Conservation (phyloP, 2,797 vertebrate genomes). For the Ctenopoma kingsleyae region DNA sequence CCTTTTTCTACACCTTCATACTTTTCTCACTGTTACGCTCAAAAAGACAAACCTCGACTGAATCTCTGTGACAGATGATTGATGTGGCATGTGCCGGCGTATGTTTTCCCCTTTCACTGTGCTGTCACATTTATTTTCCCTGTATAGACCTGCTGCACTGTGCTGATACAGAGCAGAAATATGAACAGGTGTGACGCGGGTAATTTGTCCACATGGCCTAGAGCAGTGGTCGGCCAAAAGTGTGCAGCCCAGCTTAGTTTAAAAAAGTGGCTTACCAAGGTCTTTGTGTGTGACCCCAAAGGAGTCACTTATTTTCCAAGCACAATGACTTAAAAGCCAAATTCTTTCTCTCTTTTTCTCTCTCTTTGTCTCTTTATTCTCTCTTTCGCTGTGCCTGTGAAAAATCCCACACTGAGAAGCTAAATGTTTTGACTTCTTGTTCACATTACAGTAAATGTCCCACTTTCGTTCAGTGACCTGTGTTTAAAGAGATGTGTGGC, state of each 20-base stretch:
- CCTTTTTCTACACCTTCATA: neutral
- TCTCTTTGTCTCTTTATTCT: neutral
- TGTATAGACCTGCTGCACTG: slow-evolving; percentile 54
- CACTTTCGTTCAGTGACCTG: neutral
- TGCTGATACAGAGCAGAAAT: slow-evolving; percentile 71
- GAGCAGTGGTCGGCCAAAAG: slow-evolving; percentile 45
- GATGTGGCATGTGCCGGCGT: slow-evolving; percentile 47
- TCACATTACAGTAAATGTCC: neutral
- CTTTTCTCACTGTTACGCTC: neutral
- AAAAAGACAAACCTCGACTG: slow-evolving; percentile 25
- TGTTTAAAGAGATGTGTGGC: neutral
- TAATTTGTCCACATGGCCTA: slow-evolving; percentile 68
- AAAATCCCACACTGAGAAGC: neutral
- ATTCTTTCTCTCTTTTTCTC: neutral
- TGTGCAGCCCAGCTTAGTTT: slow-evolving; percentile 54
- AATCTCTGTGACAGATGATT: slow-evolving; percentile 54
- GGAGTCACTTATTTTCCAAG: slow-evolving; percentile 38
- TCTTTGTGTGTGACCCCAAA: slow-evolving; percentile 38
- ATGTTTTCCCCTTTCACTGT: slow-evolving; percentile 45
- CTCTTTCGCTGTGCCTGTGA: neutral
- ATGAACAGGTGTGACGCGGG: slow-evolving; percentile 67
- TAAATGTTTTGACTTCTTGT: slow-evolving; percentile 17
- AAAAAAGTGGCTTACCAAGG: slow-evolving; percentile 47
- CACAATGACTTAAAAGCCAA: slow-evolving; percentile 35
- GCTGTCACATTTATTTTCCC: slow-evolving; percentile 64